Evolutionary conservation across 2,888 invertebrate species (phyloP).

Genomic region (Microplitis deprimator): DNA sequence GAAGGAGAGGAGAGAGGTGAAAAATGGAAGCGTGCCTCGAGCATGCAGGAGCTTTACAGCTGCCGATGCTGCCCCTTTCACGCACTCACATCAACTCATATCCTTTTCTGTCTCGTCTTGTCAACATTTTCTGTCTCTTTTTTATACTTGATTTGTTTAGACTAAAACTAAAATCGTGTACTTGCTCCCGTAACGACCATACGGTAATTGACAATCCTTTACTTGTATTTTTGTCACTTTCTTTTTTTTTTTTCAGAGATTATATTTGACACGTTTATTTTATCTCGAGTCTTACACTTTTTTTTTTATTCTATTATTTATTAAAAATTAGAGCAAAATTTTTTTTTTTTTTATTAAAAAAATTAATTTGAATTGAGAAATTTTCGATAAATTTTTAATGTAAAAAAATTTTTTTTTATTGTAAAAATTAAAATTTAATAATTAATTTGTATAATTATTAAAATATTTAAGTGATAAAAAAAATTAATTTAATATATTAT

Average conservation of each 20-base stretch:
- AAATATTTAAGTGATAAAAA: no score
- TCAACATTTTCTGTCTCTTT: conserved; percentile 43
- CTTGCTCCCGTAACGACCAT: conserved; percentile 47
- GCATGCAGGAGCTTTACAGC: conserved; percentile 32
- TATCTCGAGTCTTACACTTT: neutral
- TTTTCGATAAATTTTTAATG: no score
- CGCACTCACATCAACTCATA: conserved; percentile 29
- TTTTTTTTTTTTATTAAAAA: no score
- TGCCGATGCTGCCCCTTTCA: conserved; percentile 46
- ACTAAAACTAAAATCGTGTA: conserved; percentile 56
- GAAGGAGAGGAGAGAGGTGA: conserved; percentile 34
- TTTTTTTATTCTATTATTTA: neutral
- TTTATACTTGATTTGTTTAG: conserved; percentile 33
- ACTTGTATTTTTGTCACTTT: neutral
- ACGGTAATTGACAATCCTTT: conserved; percentile 51
- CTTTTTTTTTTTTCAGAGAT: neutral
- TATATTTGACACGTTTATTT: neutral
- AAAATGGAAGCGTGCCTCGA: conserved; percentile 42
- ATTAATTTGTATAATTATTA: no score
- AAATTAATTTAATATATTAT: no score
- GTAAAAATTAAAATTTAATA: no score
- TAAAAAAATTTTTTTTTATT: no score
- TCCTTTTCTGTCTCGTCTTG: conserved; percentile 33
- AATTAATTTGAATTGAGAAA: no score
- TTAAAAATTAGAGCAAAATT: no score